Evolutionary conservation across 2,797 vertebrate genomes (phyloP), one percentile per base, ranked within the genome.

Genomic region (Podarcis siculus): DNA sequence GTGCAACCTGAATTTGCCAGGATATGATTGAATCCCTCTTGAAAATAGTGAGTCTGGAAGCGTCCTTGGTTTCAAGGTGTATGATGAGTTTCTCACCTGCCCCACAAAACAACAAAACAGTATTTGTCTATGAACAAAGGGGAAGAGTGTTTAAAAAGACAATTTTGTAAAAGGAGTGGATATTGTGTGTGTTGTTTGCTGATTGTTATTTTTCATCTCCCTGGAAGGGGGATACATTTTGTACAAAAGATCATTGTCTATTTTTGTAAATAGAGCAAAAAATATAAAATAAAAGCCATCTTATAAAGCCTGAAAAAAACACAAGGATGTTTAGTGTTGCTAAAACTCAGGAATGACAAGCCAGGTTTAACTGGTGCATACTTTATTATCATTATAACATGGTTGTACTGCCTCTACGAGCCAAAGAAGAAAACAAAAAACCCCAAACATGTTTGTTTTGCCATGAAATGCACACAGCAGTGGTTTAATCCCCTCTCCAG

Each of bases 181-280:
- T 7, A 13, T 23, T n/a, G 35, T 49, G 19, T 55, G 35, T 73
- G 13, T 6, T 30, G 19, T 7, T 27, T 84, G 17, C 27, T 25
- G 13, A 1, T 23, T 77, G 49, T 15, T 55, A 55, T 55, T 30
- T 61, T 80, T 72, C 42, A 4, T n/a, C 6, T 19, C 5, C 25
- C 55, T 32, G 32, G 9, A 6, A 21, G 12, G 27, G n/a, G 23
- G 23, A 37, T 73, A 55, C 61, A 73, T 80, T 87, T 87, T 87
- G 78, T 42, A 87, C 55, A 82, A 79, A 84, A 5, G 30, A 87
- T 73, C 66, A 15, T 23, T 55, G 27, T 88, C 80, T 71, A 10
- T 79, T 79, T 83, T 88, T 79, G 77, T 83, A 39, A 88, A 77
- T 83, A 64, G 5, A 61, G 23, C 32, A 15, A 37, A 55, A 79